A percentile compares a stretch with the other conserved stretches of the same genome.
Conservation (phyloP, 2,888 invertebrate species). For the Lithosia quadra region DNA sequence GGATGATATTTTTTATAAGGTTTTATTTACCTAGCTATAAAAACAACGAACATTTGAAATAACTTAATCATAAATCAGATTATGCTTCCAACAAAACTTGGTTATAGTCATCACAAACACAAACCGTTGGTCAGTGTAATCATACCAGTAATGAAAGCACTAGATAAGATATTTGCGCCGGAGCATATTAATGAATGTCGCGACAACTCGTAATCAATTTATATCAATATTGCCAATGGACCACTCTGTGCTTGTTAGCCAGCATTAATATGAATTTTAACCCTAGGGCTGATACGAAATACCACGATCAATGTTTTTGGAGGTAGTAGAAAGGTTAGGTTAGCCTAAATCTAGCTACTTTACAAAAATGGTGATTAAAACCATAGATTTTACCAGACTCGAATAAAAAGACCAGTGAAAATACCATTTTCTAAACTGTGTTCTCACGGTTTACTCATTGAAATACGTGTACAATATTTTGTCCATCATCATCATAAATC, state of each 20-base stretch:
- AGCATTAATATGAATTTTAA: slow-evolving; percentile 81
- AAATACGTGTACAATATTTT: not conserved
- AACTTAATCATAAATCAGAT: slow-evolving; percentile 50
- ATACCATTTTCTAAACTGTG: not conserved
- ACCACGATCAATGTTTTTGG: slow-evolving; percentile 20
- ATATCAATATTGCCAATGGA: slow-evolving; percentile 85
- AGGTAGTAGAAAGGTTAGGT: not conserved
- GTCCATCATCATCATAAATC: too few species aligned
- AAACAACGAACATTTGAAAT: too few species aligned
- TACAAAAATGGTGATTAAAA: not conserved
- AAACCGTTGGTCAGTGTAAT: slow-evolving; percentile 66
- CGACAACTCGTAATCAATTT: slow-evolving; percentile 84
- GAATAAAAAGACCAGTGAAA: too few species aligned
- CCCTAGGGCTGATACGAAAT: slow-evolving; percentile 67
- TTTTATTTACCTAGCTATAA: too few species aligned
- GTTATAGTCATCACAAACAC: slow-evolving; percentile 53
- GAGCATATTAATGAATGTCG: slow-evolving; percentile 79
- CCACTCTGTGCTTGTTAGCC: slow-evolving; percentile 78
- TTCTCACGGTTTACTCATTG: not conserved
- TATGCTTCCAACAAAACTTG: too few species aligned
- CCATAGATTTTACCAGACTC: too few species aligned
- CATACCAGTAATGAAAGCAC: slow-evolving; percentile 74
- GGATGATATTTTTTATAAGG: not conserved
- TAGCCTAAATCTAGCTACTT: not conserved
- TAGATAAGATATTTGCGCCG: slow-evolving; percentile 80